Base-by-base conservation (phyloP, 2,888 invertebrate genomes). In the Parnassius mnemosyne region DNA sequence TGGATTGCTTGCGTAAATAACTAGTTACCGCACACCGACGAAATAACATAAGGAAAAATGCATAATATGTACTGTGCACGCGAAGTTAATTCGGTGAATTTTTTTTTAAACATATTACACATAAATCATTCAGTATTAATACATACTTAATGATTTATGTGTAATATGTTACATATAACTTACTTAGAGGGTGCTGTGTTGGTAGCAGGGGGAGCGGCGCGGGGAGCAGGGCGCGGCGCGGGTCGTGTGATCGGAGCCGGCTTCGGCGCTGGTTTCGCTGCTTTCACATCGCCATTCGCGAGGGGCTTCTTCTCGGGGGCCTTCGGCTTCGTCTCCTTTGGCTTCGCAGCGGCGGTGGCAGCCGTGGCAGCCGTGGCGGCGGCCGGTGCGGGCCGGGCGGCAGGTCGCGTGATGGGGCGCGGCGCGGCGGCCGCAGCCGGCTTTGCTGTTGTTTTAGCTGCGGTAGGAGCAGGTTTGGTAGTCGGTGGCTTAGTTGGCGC, bases 211-310 rank as follows among this genome's bases (percentile, higher is more conserved):
- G 61, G 61, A 16, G 54, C 64, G 53, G 47, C 49, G 55, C 58
- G 62, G 56, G 52, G 10, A 60, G 62, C 25, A 54, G 60, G 57
- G 59, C 50, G 10, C 74, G 53, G 89, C 9, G 68, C 69, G 20
- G 70, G 67, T 43, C 58, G 61, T 67, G 70, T 20, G 68, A 42
- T n/a, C 68, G 65, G 70, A 65, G 66, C 72, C 71, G 63, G 70
- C 62, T 56, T 75, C 57, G 66, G 76, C 49, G 78, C 71, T 54
- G 79, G 71, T 63, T 81, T 67, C 63, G 78, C 60, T 65, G 69
- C 73, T 66, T 63, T 78, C 63, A 67, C 70, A 74, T 94, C 94
- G 11, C 93, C 94, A 71, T 93, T 94, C 2, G 90, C 74, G 10
- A 92, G 76, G 0, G 93, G 87, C 74, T 93, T 93, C 16, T 68